Percentiles rank a stretch among this genome's conserved stretches.
Evolutionary conservation across 2,888 invertebrate genomes (phyloP).

Genomic region (Operophtera brumata): DNA sequence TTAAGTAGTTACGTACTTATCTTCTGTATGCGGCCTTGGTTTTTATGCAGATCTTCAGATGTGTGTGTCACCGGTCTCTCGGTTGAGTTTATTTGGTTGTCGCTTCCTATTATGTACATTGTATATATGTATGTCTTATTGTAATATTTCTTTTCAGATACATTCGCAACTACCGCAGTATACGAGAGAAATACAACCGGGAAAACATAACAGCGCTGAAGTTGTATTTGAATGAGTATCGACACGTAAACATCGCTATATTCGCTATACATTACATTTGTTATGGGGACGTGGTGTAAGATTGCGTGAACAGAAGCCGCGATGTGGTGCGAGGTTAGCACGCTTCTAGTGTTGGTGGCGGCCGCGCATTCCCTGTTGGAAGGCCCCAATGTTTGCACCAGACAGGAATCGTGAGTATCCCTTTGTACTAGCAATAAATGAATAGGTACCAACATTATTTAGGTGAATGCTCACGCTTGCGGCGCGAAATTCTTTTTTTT

Average conservation of each 20-base stretch:
- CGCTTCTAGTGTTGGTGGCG: slow-evolving; percentile 49
- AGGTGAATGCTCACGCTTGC: too few species aligned
- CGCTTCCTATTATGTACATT: background rate
- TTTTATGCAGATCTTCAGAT: slow-evolving; percentile 9
- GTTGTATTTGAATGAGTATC: slow-evolving; percentile 46
- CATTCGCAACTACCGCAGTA: slow-evolving; percentile 20
- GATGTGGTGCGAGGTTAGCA: slow-evolving; percentile 59
- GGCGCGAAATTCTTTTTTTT: too few species aligned
- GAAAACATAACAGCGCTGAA: slow-evolving; percentile 29
- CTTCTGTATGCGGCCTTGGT: slow-evolving; percentile 11
- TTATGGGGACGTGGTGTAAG: slow-evolving; percentile 60
- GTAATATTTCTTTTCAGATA: too few species aligned
- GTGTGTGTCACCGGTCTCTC: background rate
- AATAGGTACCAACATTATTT: too few species aligned
- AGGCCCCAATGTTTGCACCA: slow-evolving; percentile 90
- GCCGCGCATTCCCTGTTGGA: slow-evolving; percentile 69
- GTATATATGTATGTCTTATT: too few species aligned
- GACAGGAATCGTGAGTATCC: slow-evolving; percentile 73
- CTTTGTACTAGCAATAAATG: too few species aligned
- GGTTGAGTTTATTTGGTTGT: background rate
- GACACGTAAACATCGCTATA: slow-evolving; percentile 52
- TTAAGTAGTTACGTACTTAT: slow-evolving; percentile 10
- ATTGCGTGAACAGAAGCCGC: slow-evolving; percentile 51
- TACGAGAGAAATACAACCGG: slow-evolving; percentile 11
- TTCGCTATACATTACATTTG: slow-evolving; percentile 61